phyloP scores from a whole-genome alignment of 2,888 invertebrate species.

The Dione vanillae region DNA sequence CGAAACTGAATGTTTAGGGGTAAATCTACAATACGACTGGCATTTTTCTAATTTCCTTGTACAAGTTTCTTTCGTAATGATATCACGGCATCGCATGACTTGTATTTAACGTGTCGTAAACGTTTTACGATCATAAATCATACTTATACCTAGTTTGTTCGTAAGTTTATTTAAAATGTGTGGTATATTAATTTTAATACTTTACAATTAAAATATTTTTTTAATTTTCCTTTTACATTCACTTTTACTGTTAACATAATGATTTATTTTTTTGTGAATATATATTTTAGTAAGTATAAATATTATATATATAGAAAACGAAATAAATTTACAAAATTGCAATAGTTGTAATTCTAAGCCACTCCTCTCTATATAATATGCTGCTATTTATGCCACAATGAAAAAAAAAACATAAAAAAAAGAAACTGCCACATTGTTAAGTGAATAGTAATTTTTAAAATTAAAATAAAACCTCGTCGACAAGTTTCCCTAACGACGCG shows the following conservation, averaged over 20 bases:
- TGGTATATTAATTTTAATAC: neutral
- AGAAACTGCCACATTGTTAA: neutral
- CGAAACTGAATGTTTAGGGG: conserved; percentile 36
- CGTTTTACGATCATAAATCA: conserved; percentile 50
- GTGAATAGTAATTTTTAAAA: neutral
- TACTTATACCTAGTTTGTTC: conserved; percentile 2
- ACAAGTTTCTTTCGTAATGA: conserved; percentile 63
- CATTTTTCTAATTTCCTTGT: conserved; percentile 53
- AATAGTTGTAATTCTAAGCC: too few species aligned
- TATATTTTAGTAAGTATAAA: too few species aligned
- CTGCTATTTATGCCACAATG: neutral
- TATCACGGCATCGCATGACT: conserved; percentile 77
- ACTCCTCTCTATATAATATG: too few species aligned
- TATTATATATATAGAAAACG: too few species aligned
- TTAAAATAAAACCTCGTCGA: conserved; percentile 40
- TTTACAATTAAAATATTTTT: conserved; percentile 1
- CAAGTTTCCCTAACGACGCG: conserved; percentile 47
- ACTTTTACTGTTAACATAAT: too few species aligned
- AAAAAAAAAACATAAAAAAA: neutral
- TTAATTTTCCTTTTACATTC: neutral
- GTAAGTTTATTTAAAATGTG: neutral
- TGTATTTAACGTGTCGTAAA: conserved; percentile 60
- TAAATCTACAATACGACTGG: conserved; percentile 49
- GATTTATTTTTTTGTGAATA: too few species aligned
- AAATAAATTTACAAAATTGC: too few species aligned